These are phyloP conservation scores for Lepus oiostolus DNA, from an alignment of 2,797 vertebrate species.

Conservation along the genomic window DNA sequence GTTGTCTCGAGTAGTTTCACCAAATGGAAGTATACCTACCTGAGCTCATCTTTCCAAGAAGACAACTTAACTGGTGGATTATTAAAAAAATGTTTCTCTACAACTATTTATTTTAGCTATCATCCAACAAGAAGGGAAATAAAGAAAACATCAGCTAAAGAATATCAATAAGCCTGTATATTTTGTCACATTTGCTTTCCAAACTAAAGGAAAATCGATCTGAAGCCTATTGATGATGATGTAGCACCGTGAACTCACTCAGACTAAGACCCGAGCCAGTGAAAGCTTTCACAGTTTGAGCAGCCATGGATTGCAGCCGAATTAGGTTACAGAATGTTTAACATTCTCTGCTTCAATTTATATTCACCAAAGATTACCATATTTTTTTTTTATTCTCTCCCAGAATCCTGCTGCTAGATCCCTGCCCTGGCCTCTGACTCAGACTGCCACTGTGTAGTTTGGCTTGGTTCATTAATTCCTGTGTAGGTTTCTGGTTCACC, in stretches of 20 bases:
- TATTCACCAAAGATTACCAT: conserved; percentile 32
- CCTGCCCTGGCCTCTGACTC: conserved; percentile 44
- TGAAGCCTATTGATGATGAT: not conserved
- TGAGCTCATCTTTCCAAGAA: not conserved
- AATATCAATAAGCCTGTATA: not conserved
- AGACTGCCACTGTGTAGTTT: conserved; percentile 36
- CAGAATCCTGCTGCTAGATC: not conserved
- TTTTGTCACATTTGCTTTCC: conserved; percentile 41
- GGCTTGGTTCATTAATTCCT: conserved; percentile 64
- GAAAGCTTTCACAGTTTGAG: not conserved
- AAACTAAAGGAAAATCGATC: conserved; percentile 48
- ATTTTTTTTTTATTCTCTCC: conserved; percentile 4
- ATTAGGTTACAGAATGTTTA: not conserved
- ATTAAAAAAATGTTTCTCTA: not conserved
- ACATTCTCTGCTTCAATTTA: conserved; percentile 8
- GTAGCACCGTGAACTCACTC: not conserved
- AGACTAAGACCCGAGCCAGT: not conserved
- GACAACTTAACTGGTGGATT: not conserved
- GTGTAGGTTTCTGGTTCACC: conserved; percentile 43
- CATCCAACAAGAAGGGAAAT: not conserved
- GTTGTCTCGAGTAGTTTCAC: not conserved
- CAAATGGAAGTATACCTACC: not conserved
- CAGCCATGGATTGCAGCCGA: not conserved
- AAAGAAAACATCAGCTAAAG: not conserved
- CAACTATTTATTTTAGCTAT: not conserved